Conservation (phyloP, 35 echinoderm and acorn worm species). For the Eucidaris tribuloides region DNA sequence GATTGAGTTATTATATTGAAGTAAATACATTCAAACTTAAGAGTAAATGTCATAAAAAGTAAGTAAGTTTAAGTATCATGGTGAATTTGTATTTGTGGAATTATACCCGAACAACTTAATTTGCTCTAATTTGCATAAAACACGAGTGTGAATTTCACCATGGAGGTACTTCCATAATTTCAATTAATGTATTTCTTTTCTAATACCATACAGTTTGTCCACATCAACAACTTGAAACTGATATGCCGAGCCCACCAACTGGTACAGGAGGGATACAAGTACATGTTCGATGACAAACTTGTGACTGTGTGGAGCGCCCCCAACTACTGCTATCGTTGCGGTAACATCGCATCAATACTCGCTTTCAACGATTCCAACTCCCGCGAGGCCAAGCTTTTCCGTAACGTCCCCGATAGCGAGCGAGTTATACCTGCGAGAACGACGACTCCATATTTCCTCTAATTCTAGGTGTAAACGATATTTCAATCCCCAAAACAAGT, state of each 20-base stretch:
- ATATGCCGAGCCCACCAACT: constrained; percentile 97
- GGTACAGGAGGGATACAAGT: constrained; percentile 99
- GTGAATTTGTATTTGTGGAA: no score
- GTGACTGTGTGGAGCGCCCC: constrained; percentile 98
- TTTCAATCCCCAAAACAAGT: no score
- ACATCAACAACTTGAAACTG: constrained; percentile 95
- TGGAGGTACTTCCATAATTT: no score
- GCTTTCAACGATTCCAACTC: constrained; percentile 80
- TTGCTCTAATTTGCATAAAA: no score
- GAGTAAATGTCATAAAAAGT: no score
- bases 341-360: constrained; percentile 96
- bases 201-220: constrained; percentile 81
- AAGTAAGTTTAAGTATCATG: no score
- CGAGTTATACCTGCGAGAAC: constrained; percentile 89
- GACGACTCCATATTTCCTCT: constrained; percentile 97
- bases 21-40: no score
- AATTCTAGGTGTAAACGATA: no score
- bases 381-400: constrained; percentile 90
- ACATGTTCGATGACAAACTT: constrained; percentile 99
- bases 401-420: constrained; percentile 87
- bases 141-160: no score
- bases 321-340: constrained; percentile 96
- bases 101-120: no score
- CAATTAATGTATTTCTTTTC: no score
- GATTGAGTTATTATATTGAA: no score